Conservation (phyloP, 2,797 vertebrate genomes). For the Phalloptychus januarius region DNA sequence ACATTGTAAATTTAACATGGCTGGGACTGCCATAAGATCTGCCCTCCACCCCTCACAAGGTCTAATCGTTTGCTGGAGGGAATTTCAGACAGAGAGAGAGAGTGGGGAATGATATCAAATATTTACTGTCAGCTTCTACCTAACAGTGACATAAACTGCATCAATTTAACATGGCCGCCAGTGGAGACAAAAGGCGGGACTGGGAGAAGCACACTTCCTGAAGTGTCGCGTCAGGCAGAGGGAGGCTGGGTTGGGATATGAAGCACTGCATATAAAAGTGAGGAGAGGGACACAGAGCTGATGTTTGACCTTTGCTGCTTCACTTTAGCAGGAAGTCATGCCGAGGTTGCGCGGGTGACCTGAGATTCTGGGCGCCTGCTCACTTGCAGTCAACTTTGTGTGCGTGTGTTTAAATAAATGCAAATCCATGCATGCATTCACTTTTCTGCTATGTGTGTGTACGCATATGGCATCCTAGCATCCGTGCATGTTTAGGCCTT, state of each 20-base stretch:
- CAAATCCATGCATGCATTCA: conserved; percentile 32
- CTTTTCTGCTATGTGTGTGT: conserved; percentile 9
- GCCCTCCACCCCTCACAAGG: conserved; percentile 23
- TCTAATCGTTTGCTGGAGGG: conserved; percentile 61
- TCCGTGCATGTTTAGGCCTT: conserved; percentile 75
- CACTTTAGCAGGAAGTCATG: conserved; percentile 34
- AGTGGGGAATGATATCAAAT: conserved; percentile 71
- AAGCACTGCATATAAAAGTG: conserved; percentile 34
- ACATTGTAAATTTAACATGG: conserved; percentile 69
- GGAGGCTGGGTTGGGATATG: conserved; percentile 21
- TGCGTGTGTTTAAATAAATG: conserved; percentile 46
- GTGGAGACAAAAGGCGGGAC: conserved; percentile 56
- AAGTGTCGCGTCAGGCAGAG: conserved; percentile 29
- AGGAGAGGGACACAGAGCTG: conserved; percentile 15
- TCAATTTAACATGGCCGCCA: conserved; percentile 74
- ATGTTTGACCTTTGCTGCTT: conserved; percentile 42
- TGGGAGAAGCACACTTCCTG: conserved; percentile 36
- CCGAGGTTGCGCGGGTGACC: conserved; percentile 16
- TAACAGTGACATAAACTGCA: conserved; percentile 63
- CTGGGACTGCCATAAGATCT: conserved; percentile 27
- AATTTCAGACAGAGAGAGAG: conserved; percentile 32
- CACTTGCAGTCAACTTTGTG: conserved; percentile 36
- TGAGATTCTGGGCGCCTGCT: background rate
- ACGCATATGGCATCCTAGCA: conserved; percentile 6
- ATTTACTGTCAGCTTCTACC: conserved; percentile 68